Evolutionary conservation across 2,797 vertebrate genomes (phyloP).

Genomic region (Pangasius larnaudii): DNA sequence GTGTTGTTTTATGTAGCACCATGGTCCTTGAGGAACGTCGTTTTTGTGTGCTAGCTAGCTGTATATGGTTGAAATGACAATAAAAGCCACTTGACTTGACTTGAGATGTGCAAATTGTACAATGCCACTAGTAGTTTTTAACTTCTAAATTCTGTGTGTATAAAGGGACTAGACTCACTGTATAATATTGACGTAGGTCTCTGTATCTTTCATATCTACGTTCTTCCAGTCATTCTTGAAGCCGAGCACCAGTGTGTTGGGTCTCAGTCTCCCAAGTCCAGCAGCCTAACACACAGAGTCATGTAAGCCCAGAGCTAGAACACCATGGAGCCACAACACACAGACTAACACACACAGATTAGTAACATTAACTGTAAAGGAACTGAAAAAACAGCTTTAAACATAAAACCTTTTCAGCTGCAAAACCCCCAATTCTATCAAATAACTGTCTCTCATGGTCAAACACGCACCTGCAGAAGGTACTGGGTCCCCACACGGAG

Average conservation of each 20-base stretch:
- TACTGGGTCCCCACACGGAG: conserved; percentile 91
- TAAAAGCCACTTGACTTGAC: too few species aligned
- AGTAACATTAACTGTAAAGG: background rate
- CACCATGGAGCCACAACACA: conserved; percentile 46
- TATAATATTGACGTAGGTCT: conserved; percentile 94
- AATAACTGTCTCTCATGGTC: background rate
- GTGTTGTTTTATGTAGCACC: too few species aligned
- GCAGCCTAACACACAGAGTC: conserved; percentile 78
- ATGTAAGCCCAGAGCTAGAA: background rate
- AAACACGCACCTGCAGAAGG: conserved; percentile 88
- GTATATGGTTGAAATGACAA: too few species aligned
- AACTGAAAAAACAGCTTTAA: background rate
- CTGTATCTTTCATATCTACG: conserved; percentile 92
- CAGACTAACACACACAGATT: background rate
- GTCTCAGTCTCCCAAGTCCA: conserved; percentile 91
- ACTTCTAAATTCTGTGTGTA: too few species aligned
- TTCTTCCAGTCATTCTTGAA: conserved; percentile 96
- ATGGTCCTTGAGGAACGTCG: too few species aligned
- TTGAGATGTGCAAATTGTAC: background rate
- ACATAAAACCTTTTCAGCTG: background rate
- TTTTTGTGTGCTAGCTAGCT: too few species aligned
- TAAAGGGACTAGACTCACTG: conserved; percentile 82
- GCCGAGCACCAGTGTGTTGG: conserved; percentile 93
- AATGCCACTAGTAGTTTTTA: background rate
- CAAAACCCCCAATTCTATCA: background rate